Evolutionary conservation across 2,888 invertebrate species (phyloP), one percentile per base, ranked within the genome.

Genomic region (Chaitophorus viminalis): DNA sequence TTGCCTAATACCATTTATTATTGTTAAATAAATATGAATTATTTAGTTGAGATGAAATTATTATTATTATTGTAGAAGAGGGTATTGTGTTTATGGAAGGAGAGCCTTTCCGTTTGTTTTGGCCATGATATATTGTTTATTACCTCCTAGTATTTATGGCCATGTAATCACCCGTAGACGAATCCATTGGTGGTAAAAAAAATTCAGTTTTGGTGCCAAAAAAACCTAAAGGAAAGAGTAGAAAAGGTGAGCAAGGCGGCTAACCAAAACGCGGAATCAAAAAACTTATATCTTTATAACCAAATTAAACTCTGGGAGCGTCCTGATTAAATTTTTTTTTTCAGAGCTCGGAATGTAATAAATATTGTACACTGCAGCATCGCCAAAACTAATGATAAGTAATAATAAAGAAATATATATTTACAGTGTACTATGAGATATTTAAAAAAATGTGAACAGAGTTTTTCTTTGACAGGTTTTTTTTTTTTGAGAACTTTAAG

Each of bases 201-300:
- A 86, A 79, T 86, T 79, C 60, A 9, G 81, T 81, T 74, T n/a
- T 39, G 81, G 65, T 87, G 87, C 81, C 87, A 87, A 87, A 70
- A 29, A 82, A 75, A 82, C 52, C 25, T 39, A 18, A 74, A 4
- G 74, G 39, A 29, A n/a, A 29, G 46, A 76, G 29, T 9, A 21
- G 39, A n/a, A 72, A 29, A 76, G 46, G 31, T 25, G 75, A 65
- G 54, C 8, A 21, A 65, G 36, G 65, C 29, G 84, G 76, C 31
- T 39, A 68, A 85, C 18, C 46, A n/a, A 87, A 87, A 81, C 79
- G 74, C 87, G 60, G 81, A 87, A 87, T 87, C 87, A 87, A 87
- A 87, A n/a, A 87, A 87, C 87, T 87, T 87, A 87, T 81, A 87
- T 87, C 81, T 87, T 81, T 74, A 87, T 79, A 87, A 87, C 87